Evolutionary conservation across 1,140 invertebrate genomes (phyloP).

Genomic region (Acromyrmex echinatior): DNA sequence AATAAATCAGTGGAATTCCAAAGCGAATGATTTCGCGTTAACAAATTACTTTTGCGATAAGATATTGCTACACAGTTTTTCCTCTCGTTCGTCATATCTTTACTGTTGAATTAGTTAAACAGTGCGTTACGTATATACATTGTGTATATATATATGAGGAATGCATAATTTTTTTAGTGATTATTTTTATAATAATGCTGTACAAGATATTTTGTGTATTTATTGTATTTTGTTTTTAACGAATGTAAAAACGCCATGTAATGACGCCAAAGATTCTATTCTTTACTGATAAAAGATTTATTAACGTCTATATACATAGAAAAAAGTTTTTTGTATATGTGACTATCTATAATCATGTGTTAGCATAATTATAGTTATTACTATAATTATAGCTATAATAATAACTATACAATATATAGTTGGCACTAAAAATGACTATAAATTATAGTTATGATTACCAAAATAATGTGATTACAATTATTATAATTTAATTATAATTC

Average conservation of each 20-base stretch:
- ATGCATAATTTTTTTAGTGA: not conserved
- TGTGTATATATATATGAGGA: not conserved
- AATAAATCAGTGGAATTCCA: slow-evolving; percentile 17
- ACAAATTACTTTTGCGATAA: slow-evolving; percentile 47
- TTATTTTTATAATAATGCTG: not conserved
- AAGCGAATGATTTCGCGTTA: slow-evolving; percentile 11
- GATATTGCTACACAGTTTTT: not conserved
- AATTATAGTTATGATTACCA: no score
- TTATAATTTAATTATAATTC: no score
- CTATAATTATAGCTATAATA: no score
- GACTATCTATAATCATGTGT: no score
- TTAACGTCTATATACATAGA: not conserved
- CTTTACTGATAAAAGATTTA: not conserved
- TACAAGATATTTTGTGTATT: not conserved
- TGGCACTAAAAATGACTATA: no score
- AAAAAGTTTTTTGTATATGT: no score
- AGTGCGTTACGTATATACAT: not conserved
- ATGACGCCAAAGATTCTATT: not conserved
- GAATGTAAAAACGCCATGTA: not conserved
- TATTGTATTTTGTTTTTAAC: not conserved
- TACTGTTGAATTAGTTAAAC: not conserved
- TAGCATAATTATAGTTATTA: no score
- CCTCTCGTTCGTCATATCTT: not conserved
- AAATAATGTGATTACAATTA: no score
- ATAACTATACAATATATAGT: no score